A percentile compares a stretch with the other conserved stretches of the same genome.
Evolutionary conservation across 2,113 vertebrate species (phyloP).

Genomic region (Megaptera novaeangliae): DNA sequence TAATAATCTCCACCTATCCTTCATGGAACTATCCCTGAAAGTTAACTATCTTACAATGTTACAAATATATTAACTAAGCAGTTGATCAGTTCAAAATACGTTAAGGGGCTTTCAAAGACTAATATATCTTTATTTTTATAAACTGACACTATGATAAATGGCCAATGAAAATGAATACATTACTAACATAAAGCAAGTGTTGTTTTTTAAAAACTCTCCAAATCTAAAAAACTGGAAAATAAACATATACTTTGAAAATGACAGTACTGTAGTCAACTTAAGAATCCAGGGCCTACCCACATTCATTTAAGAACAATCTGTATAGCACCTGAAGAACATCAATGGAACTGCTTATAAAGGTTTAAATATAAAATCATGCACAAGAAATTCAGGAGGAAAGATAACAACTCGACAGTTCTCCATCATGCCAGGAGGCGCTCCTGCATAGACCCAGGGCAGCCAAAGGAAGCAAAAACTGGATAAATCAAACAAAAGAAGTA

Average conservation of each 20-base stretch:
- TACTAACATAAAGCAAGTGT: background rate
- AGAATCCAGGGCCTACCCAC: background rate
- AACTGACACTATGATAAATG: background rate
- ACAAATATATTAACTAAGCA: background rate
- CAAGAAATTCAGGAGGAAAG: background rate
- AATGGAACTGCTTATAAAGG: background rate
- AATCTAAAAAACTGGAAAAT: background rate
- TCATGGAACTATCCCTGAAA: background rate
- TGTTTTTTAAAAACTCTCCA: background rate
- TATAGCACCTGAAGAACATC: background rate
- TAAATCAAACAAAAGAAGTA: background rate
- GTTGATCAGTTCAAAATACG: background rate
- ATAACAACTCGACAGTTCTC: no score
- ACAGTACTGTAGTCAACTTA: background rate
- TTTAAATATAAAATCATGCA: background rate
- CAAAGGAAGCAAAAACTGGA: background rate
- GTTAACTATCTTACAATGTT: background rate
- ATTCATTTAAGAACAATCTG: background rate
- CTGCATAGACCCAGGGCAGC: background rate
- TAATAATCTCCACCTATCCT: background rate
- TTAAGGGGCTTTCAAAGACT: background rate
- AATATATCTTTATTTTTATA: background rate
- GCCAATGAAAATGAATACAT: background rate
- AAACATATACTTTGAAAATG: background rate
- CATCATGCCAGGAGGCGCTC: fast-evolving